Percentiles rank a stretch among this genome's conserved stretches.
These are phyloP conservation scores for Hemaris fuciformis DNA, from an alignment of 2,888 invertebrate genomes.

Conservation along the genomic window DNA sequence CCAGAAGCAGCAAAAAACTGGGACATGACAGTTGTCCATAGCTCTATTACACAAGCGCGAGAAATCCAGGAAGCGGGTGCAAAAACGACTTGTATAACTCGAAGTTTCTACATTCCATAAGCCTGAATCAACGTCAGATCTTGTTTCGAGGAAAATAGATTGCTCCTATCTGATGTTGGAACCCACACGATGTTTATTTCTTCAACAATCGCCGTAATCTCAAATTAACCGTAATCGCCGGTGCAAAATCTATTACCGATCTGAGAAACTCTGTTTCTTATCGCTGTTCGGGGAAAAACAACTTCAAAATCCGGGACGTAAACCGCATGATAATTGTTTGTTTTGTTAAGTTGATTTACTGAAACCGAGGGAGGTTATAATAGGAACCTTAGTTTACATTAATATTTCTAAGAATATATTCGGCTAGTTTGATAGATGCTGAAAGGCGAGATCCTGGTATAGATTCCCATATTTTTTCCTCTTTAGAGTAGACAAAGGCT, in stretches of 20 bases:
- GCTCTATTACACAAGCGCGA: background rate
- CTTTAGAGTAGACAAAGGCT: too few species aligned
- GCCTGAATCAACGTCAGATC: background rate
- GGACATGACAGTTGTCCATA: background rate
- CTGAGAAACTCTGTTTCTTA: too few species aligned
- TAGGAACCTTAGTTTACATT: background rate
- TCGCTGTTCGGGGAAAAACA: background rate
- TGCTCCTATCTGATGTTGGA: background rate
- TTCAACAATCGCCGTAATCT: too few species aligned
- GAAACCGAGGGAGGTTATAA: background rate
- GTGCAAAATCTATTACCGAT: background rate
- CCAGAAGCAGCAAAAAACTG: background rate
- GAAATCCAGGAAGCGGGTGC: too few species aligned
- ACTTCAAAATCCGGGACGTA: background rate
- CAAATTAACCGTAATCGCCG: background rate
- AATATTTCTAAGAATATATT: background rate
- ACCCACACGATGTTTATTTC: background rate
- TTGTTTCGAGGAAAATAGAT: background rate
- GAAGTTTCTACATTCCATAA: too few species aligned
- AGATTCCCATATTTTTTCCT: too few species aligned
- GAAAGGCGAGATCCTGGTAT: too few species aligned
- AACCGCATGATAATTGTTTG: background rate
- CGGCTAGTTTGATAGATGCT: background rate
- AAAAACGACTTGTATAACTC: too few species aligned
- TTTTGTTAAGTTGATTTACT: background rate